Conservation (phyloP, 2,113 vertebrate genomes). For the Hippocampus abdominalis region DNA sequence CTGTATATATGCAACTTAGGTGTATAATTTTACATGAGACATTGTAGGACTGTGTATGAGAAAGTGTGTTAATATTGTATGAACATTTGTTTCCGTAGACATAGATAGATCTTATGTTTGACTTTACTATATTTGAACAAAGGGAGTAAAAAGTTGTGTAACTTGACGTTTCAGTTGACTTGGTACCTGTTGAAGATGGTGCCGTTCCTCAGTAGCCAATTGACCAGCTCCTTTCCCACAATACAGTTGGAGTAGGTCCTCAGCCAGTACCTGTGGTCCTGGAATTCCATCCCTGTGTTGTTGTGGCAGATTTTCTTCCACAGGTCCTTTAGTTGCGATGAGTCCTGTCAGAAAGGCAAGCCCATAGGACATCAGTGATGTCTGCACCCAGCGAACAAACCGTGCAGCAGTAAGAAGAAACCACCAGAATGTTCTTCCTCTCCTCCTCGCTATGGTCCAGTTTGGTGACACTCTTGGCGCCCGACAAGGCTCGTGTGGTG, state of each 20-base stretch:
- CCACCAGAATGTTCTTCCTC: constrained; percentile 93
- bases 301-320: constrained; percentile 99
- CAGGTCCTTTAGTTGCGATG: constrained; percentile 91
- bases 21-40: no score
- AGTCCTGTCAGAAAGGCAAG: constrained; percentile 76
- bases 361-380: neutral
- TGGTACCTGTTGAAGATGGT: constrained; percentile 87
- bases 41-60: no score
- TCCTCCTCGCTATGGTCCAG: constrained; percentile 89
- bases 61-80: no score
- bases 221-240: constrained; percentile 96
- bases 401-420: neutral
- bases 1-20: no score
- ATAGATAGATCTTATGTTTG: neutral
- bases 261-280: constrained; percentile 97
- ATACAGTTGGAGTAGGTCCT: constrained; percentile 97
- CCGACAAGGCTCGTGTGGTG: constrained; percentile 74
- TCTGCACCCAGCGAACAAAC: neutral
- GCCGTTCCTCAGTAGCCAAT: constrained; percentile 95
- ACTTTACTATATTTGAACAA: neutral
- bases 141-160: neutral
- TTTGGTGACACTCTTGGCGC: constrained; percentile 69
- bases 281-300: constrained; percentile 96
- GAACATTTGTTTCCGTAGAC: no score
- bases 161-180: neutral